Percentiles rank a stretch among this genome's conserved stretches.
phyloP scores from a whole-genome alignment of 2,888 invertebrate genomes.

The Cataglyphis albicans region DNA sequence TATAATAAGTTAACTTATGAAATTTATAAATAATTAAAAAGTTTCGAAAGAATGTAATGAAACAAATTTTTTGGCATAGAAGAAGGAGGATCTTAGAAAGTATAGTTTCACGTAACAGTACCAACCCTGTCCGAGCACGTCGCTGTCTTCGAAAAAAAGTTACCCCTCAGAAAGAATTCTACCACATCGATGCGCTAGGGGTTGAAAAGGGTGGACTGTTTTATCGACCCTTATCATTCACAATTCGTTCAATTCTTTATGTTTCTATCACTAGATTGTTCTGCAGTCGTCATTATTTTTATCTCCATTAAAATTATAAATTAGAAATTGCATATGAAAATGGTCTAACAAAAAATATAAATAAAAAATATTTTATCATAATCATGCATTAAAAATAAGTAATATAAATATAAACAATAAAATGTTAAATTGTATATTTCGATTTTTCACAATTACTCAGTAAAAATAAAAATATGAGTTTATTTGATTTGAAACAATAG shows the following conservation, averaged over 20 bases:
- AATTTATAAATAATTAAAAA: conserved; percentile 8
- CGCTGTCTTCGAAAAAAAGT: conserved; percentile 78
- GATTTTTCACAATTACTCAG: neutral
- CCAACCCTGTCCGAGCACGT: conserved; percentile 61
- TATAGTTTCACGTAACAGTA: conserved; percentile 59
- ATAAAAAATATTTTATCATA: neutral
- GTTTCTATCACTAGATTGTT: conserved; percentile 78
- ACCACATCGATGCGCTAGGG: conserved; percentile 79
- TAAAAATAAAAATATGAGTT: neutral
- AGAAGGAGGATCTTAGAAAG: neutral
- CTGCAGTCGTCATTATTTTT: conserved; percentile 69
- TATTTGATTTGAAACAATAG: neutral
- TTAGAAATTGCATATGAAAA: neutral
- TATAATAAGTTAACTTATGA: neutral
- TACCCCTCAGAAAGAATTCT: conserved; percentile 82
- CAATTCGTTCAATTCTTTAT: conserved; percentile 68
- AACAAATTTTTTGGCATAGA: neutral
- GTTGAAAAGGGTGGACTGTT: conserved; percentile 71
- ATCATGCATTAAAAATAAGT: neutral
- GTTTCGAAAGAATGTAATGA: neutral
- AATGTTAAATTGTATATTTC: neutral
- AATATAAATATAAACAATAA: neutral
- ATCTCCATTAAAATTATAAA: neutral
- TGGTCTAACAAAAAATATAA: neutral
- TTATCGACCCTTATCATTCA: conserved; percentile 78